These are phyloP conservation scores for Polymixis flavicincta DNA, from an alignment of 2,888 invertebrate genomes.

Conservation along the genomic window DNA sequence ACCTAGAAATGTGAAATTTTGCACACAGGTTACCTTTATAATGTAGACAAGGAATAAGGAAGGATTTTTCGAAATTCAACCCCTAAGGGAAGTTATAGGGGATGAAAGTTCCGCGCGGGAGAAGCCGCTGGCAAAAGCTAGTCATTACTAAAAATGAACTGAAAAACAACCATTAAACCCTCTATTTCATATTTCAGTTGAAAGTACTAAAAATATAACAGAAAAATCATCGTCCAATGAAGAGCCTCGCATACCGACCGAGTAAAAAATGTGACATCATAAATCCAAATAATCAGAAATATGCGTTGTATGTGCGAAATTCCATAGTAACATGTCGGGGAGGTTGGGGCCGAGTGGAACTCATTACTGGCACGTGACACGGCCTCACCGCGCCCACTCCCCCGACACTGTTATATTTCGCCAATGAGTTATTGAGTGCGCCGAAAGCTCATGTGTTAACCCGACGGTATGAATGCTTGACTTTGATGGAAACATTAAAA, in stretches of 20 bases:
- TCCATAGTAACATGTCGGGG: conserved; percentile 80
- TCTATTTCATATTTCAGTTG: conserved; percentile 20
- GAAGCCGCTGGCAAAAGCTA: no score
- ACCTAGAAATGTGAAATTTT: no score
- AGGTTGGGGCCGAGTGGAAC: conserved; percentile 82
- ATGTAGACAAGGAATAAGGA: no score
- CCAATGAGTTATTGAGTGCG: conserved; percentile 90
- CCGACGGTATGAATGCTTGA: conserved; percentile 76
- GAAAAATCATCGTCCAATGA: conserved; percentile 43
- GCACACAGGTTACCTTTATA: no score
- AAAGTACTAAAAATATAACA: conserved; percentile 24
- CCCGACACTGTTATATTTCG: conserved; percentile 83
- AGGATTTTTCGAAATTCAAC: no score
- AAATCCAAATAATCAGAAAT: conserved; percentile 87
- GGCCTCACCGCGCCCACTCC: conserved; percentile 80
- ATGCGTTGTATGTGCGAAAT: conserved; percentile 87
- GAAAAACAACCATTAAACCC: neutral
- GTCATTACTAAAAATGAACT: neutral
- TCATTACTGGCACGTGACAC: conserved; percentile 90
- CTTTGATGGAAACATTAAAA: conserved; percentile 71
- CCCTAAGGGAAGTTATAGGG: no score
- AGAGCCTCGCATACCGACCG: conserved; percentile 40
- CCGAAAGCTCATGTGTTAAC: conserved; percentile 85
- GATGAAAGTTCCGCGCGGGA: no score
- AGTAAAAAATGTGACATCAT: conserved; percentile 75